A percentile compares a stretch with the other conserved stretches of the same genome.
Evolutionary conservation across 2,888 invertebrate genomes (phyloP).

Genomic region (Malachius bipustulatus): DNA sequence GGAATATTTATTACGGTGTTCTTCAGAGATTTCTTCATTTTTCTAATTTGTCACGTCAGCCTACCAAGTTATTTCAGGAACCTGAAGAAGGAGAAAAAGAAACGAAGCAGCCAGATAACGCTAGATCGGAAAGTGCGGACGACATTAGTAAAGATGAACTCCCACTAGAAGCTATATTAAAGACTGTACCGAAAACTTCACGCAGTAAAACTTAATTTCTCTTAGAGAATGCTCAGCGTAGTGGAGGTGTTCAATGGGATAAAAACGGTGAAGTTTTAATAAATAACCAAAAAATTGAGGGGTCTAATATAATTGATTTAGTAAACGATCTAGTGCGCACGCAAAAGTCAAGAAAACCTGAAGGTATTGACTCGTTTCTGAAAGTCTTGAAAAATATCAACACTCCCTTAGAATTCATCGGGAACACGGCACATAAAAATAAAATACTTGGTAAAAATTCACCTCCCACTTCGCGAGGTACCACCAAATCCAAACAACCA

Average conservation of each 20-base stretch:
- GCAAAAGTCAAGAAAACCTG: not conserved
- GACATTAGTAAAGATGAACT: constrained; percentile 10
- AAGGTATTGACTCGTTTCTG: not conserved
- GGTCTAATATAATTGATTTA: constrained; percentile 8
- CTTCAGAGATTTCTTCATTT: constrained; percentile 10
- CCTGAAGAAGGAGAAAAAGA: no score
- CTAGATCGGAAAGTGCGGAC: constrained; percentile 11
- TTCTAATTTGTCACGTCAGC: not conserved
- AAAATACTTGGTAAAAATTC: no score
- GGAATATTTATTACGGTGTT: constrained; percentile 9
- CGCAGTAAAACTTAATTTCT: constrained; percentile 5
- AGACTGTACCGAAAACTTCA: constrained; percentile 6
- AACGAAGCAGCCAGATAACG: no score
- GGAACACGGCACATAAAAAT: no score
- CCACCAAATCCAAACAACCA: no score
- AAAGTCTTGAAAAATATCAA: not conserved
- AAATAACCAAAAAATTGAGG: not conserved
- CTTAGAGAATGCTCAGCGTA: not conserved
- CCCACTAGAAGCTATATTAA: constrained; percentile 11
- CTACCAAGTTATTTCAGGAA: no score
- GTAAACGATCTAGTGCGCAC: constrained; percentile 4
- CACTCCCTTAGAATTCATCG: not conserved
- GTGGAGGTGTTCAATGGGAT: constrained; percentile 3
- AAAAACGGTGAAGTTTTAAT: constrained; percentile 5
- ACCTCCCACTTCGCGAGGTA: no score